Conservation (phyloP, 1,140 invertebrate species). For the Venturia canescens region DNA sequence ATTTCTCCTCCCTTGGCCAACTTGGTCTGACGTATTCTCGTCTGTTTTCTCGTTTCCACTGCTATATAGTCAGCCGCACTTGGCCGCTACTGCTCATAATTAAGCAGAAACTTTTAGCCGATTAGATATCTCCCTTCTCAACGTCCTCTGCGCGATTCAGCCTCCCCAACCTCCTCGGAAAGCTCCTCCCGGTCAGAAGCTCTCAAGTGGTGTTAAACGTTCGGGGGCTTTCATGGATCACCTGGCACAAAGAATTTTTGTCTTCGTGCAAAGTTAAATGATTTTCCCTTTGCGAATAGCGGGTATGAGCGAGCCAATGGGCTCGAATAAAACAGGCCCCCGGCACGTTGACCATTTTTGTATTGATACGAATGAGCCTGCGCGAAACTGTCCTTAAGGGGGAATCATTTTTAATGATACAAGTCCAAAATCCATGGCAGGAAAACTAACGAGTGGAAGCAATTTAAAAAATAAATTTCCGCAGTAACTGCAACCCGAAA, state of each 20-base stretch:
- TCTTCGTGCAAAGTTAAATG: not conserved
- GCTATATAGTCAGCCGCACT: constrained; percentile 26
- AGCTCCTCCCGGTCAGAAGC: constrained; percentile 2
- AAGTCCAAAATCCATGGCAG: too few relatives aligned
- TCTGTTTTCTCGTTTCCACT: constrained; percentile 32
- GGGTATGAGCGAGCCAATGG: not conserved
- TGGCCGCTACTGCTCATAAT: constrained; percentile 71
- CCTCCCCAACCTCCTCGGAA: not conserved
- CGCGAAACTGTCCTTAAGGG: too few relatives aligned
- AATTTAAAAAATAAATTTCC: too few relatives aligned
- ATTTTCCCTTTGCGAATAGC: not conserved
- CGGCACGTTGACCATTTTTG: too few relatives aligned
- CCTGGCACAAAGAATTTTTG: constrained; percentile 25
- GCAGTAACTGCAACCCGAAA: too few relatives aligned
- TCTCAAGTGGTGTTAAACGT: constrained; percentile 25
- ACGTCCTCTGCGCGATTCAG: constrained; percentile 14
- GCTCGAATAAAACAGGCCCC: not conserved
- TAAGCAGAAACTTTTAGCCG: constrained; percentile 76
- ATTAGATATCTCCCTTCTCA: constrained; percentile 66
- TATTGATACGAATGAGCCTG: too few relatives aligned
- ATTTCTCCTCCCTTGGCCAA: constrained; percentile 37
- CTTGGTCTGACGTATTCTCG: constrained; percentile 28
- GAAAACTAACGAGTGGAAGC: too few relatives aligned
- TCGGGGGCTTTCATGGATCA: constrained; percentile 18
- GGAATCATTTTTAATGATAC: too few relatives aligned